These are phyloP conservation scores for Chouioia cunea DNA, from an alignment of 2,888 invertebrate genomes.

Conservation along the genomic window DNA sequence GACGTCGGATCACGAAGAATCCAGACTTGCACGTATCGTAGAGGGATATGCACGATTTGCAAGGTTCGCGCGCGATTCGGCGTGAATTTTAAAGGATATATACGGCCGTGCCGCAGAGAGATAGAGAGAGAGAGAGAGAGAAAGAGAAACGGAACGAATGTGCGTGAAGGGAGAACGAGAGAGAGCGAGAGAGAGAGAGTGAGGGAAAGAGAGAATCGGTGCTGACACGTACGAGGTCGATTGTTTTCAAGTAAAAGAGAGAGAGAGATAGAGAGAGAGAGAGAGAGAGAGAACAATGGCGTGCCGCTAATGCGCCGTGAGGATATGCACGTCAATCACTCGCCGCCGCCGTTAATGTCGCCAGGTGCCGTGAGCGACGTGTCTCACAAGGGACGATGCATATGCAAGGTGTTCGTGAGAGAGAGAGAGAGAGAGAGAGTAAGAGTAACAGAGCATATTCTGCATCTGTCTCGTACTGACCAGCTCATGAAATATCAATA, in stretches of 20 bases:
- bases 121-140: slow-evolving; percentile 34
- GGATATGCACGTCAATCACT: slow-evolving; percentile 43
- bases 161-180: slow-evolving; percentile 32
- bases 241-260: slow-evolving; percentile 28
- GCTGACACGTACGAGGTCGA: slow-evolving; percentile 33
- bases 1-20: no score
- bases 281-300: slow-evolving; percentile 18
- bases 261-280: no score
- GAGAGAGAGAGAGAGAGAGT: not conserved
- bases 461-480: no score
- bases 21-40: no score
- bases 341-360: slow-evolving; percentile 22
- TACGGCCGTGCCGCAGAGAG: not conserved
- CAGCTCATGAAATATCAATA: no score
- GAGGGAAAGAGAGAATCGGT: slow-evolving; percentile 13
- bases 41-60: slow-evolving; percentile 12
- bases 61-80: slow-evolving; percentile 18
- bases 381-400: not conserved
- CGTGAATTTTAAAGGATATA: slow-evolving; percentile 37
- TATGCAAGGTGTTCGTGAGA: not conserved
- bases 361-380: not conserved
- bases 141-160: slow-evolving; percentile 46
- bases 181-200: slow-evolving; percentile 1
- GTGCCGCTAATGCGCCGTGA: slow-evolving; percentile 32
- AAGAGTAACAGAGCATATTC: no score